Conservation (phyloP, 2,888 invertebrate genomes). For the Epistrophe grossulariae region DNA sequence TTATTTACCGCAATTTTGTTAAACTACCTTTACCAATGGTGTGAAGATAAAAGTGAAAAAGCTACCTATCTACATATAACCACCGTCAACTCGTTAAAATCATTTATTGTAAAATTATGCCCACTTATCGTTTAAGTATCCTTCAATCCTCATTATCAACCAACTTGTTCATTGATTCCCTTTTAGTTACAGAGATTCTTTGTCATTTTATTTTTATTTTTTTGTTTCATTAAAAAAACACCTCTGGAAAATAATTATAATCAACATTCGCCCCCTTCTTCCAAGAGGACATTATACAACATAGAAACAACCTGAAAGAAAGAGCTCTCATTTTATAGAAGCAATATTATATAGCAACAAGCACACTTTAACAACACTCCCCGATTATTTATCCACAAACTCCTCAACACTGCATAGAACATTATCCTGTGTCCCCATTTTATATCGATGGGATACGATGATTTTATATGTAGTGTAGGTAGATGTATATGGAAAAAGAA, state of each 20-base stretch:
- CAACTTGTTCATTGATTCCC: conserved; percentile 18
- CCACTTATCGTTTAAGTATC: conserved; percentile 1
- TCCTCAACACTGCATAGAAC: not conserved
- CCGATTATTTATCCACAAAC: not conserved
- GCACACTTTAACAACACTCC: not conserved
- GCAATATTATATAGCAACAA: conserved; percentile 2
- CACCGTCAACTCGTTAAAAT: conserved; percentile 2
- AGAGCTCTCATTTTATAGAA: not conserved
- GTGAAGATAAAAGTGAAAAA: not conserved
- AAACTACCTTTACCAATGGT: not conserved
- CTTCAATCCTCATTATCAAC: conserved; percentile 3
- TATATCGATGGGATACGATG: conserved; percentile 9
- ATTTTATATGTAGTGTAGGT: conserved; percentile 12
- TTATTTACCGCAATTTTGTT: not conserved
- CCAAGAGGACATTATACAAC: conserved; percentile 8
- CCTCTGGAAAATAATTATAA: conserved; percentile 26
- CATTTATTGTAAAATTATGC: conserved; percentile 20
- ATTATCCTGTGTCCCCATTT: conserved; percentile 11
- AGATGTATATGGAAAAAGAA: not conserved
- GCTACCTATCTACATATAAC: not conserved
- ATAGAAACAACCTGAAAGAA: not conserved
- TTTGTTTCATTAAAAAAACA: conserved; percentile 8
- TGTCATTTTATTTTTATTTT: conserved; percentile 5
- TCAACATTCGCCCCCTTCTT: conserved; percentile 12
- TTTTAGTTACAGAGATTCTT: conserved; percentile 1